phyloP scores from a whole-genome alignment of 1,140 invertebrate species.

The Pseudoatta argentina region DNA sequence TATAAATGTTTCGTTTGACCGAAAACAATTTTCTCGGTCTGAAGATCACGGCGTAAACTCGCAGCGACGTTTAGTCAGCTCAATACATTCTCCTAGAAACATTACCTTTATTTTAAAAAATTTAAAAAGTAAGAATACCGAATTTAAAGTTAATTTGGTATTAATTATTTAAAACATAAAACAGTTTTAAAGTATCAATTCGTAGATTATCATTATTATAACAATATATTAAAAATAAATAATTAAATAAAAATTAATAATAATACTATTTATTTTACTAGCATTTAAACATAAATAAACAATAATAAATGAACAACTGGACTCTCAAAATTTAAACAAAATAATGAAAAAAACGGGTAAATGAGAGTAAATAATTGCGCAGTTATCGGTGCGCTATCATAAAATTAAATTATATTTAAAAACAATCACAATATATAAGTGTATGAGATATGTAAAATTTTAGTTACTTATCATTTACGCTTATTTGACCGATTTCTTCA shows the following conservation, averaged over 20 bases:
- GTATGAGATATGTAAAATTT: too few species aligned
- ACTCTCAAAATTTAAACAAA: too few species aligned
- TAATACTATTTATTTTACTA: background rate
- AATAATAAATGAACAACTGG: too few species aligned
- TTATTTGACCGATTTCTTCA: too few species aligned
- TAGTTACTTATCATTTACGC: too few species aligned
- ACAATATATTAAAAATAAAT: background rate
- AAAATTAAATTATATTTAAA: too few species aligned
- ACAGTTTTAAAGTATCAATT: background rate
- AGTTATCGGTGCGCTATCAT: too few species aligned
- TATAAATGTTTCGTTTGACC: conserved; percentile 81
- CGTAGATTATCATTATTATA: background rate
- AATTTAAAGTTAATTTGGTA: background rate
- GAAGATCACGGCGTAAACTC: conserved; percentile 52
- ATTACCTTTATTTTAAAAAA: conserved; percentile 30
- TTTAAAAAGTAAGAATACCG: background rate
- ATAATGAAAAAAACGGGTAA: too few species aligned
- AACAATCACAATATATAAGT: too few species aligned
- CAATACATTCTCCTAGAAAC: conserved; percentile 34
- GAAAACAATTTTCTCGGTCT: conserved; percentile 79
- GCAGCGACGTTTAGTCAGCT: conserved; percentile 43
- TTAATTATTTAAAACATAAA: background rate
- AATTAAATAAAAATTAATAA: background rate
- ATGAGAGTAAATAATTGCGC: too few species aligned
- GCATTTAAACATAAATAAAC: background rate